phyloP scores from a whole-genome alignment of 2,888 invertebrate genomes.

The Gortyna flavago region DNA sequence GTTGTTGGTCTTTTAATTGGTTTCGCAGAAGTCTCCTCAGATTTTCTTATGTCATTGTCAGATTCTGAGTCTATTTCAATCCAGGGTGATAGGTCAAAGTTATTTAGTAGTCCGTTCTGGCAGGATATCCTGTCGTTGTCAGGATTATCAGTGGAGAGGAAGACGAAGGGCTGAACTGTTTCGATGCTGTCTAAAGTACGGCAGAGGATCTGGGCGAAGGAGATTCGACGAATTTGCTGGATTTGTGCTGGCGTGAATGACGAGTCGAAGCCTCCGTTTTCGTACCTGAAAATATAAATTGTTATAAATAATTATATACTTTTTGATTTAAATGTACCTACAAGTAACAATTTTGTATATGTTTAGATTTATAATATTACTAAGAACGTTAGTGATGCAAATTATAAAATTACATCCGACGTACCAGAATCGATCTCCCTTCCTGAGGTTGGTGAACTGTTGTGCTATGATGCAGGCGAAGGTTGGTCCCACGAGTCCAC shows the following conservation, averaged over 20 bases:
- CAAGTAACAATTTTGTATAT: not conserved
- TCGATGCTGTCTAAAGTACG: constrained; percentile 91
- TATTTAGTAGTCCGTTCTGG: constrained; percentile 87
- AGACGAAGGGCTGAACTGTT: constrained; percentile 93
- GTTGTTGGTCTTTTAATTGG: constrained; percentile 72
- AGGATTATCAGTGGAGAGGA: constrained; percentile 90
- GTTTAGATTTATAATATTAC: not conserved
- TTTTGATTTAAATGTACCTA: not conserved
- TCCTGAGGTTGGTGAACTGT: constrained; percentile 94
- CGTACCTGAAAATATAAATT: constrained; percentile 90
- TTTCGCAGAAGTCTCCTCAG: constrained; percentile 77
- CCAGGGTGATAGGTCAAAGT: constrained; percentile 92
- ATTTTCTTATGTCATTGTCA: constrained; percentile 82
- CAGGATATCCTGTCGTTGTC: constrained; percentile 91
- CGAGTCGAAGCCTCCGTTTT: constrained; percentile 93
- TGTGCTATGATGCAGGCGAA: constrained; percentile 97
- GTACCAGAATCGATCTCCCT: constrained; percentile 94
- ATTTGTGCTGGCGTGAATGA: constrained; percentile 94
- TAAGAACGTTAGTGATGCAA: not conserved
- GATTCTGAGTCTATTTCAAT: constrained; percentile 86
- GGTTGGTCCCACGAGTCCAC: constrained; percentile 95
- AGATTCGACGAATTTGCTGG: constrained; percentile 92
- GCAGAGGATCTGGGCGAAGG: constrained; percentile 93
- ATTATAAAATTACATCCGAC: constrained; percentile 18
- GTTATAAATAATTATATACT: not conserved